Base-by-base conservation (phyloP, 1,140 invertebrate genomes). In the Asbolus verrucosus region DNA sequence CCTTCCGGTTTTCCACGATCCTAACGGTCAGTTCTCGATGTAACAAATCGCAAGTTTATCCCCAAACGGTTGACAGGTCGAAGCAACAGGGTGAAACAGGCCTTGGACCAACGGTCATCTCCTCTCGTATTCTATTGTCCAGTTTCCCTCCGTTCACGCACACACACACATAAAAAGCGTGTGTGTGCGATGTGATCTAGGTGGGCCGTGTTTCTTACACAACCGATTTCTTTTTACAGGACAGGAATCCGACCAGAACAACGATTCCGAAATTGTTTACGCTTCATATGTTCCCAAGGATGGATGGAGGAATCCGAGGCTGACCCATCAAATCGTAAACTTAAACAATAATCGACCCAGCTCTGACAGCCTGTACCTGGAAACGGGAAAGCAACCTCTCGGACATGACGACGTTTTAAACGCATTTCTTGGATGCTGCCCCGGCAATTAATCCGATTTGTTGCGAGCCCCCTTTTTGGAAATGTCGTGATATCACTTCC, bases 91-190 rank as follows among this genome's bases (percentile, higher is more conserved):
- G 61, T 31, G 33, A 54, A 27, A 54, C 61, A n/a, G n/a, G n/a
- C n/a, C n/a, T n/a, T 63, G 61, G 61, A 63, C 61, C 61, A 63
- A 63, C 61, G 61, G 61, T 63, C 61, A 63, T 41, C 46, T 11
- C 50, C 24, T 9, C 24, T 18, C 1, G 6, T 9, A 39, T 39
- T 63, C 61, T 63, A 63, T 63, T 63, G 61, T 63, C 36, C 61
- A 41, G 39, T 13, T 38, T 39, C 61, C 61, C 61, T 41, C 33
- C 61, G 14, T 41, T 31, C 31, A 15, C 24, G 19, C n/a, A 15
- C 41, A 36, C 24, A 24, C 61, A 18, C 31, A 63, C 14, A 67
- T 54, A 67, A 33, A 30, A 14, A 18, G 8, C 5, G 11, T 36
- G 33, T 36, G 33, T 36, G 38, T 46, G 19, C 15, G 63, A 66